Base-by-base conservation (phyloP, 1,140 invertebrate species). In the Papilio machaon region DNA sequence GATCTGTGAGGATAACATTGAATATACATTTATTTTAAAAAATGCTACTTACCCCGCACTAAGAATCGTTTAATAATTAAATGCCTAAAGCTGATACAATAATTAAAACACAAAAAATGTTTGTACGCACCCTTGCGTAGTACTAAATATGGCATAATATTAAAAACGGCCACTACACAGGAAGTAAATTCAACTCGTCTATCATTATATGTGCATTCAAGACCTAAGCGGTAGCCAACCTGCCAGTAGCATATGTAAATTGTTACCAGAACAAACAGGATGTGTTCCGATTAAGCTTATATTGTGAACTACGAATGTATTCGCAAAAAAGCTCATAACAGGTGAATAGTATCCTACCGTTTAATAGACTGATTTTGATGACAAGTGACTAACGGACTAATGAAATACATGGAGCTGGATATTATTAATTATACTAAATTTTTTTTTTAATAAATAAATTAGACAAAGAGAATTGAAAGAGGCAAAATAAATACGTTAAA, bases 311-410 rank as follows among this genome's bases (percentile, higher is more conserved):
- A 64, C 70, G 19, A 52, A 52, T 70, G 67, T 19, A 30, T 78
- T 75, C 80, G 80, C 83, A 82, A 85, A 83, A 83, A 79, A 85
- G 73, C 82, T 80, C 35, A 64, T 58, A 88, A 91, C 90, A 91
- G 90, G 90, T 91, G 90, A 88, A 85, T 82, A 73, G 82, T 82
- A 85, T 86, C 85, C 86, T 85, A 91, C 90, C 89, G 87, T 87
- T 86, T 87, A 91, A 87, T 88, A 90, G 90, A 90, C 90, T 90
- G 89, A 91, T 91, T 91, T 91, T 87, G 87, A 90, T 84, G 87
- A 88, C 89, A 88, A 90, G 87, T 89, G 86, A 83, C 83, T 86
- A 58, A 78, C 52, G 38, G 84, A 80, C 85, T 83, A 89, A 60
- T n/a, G 77, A 81, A 49, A 70, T 6, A 17, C 30, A 23, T 86